Evolutionary conservation across 1,140 invertebrate genomes (phyloP).

Genomic region (Rhopalosiphum padi): DNA sequence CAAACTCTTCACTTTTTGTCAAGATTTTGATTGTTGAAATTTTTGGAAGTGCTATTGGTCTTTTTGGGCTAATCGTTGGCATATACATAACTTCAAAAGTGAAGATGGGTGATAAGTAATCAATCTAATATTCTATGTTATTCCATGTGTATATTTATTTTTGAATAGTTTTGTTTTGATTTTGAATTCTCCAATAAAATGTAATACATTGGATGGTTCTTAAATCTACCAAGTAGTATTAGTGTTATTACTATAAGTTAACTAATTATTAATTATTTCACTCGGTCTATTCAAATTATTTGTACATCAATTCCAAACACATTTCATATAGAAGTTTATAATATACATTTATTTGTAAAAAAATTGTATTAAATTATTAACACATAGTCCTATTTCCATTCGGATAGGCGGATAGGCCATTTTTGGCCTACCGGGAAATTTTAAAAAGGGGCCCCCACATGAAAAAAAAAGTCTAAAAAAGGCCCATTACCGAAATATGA

Average conservation of each 20-base stretch:
- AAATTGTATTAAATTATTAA: neutral
- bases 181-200: neutral
- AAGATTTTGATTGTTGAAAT: slow-evolving; percentile 98
- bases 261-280: slow-evolving; percentile 21
- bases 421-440: too few relatives aligned
- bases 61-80: slow-evolving; percentile 97
- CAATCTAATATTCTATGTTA: neutral
- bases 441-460: too few relatives aligned
- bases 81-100: slow-evolving; percentile 86
- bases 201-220: neutral
- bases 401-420: too few relatives aligned
- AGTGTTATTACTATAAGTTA: neutral
- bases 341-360: neutral
- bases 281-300: neutral
- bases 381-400: neutral
- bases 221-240: slow-evolving; percentile 17
- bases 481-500: too few relatives aligned
- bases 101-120: slow-evolving; percentile 69
- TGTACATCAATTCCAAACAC: neutral
- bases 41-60: slow-evolving; percentile 96
- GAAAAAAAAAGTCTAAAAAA: too few relatives aligned
- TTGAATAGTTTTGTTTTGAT: slow-evolving; percentile 26
- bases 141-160: slow-evolving; percentile 22
- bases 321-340: neutral
- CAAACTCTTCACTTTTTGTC: slow-evolving; percentile 92